Conservation (phyloP, 2,888 invertebrate species). For the Salpingus planirostris region DNA sequence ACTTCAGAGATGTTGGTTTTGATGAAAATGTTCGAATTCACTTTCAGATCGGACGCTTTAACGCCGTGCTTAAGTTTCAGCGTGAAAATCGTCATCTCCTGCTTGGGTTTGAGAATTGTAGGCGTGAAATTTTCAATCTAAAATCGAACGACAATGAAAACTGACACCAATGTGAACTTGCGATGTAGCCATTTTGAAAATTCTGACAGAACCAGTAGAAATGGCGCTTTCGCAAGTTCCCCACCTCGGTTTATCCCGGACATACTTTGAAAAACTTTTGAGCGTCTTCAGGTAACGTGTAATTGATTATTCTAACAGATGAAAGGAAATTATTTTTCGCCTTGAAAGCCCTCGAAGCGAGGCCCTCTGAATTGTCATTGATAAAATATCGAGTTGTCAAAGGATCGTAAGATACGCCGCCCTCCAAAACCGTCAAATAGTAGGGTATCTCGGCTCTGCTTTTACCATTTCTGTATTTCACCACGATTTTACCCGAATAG, state of each 20-base stretch:
- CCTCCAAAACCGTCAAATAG: conserved; percentile 50
- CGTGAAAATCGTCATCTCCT: conserved; percentile 49
- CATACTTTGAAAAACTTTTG: conserved; percentile 53
- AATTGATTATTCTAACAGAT: conserved; percentile 64
- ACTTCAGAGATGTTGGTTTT: conserved; percentile 68
- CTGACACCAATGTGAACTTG: no score
- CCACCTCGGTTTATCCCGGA: conserved; percentile 4
- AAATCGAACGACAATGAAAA: conserved; percentile 25
- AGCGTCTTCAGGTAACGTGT: conserved; percentile 54
- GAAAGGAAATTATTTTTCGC: conserved; percentile 66
- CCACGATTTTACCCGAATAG: conserved; percentile 48
- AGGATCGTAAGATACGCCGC: conserved; percentile 49
- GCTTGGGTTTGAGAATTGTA: conserved; percentile 49
- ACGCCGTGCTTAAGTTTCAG: conserved; percentile 47
- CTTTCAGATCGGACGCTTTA: conserved; percentile 45
- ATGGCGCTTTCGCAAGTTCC: no score
- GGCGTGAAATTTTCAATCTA: conserved; percentile 55
- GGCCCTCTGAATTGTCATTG: conserved; percentile 30
- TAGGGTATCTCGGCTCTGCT: conserved; percentile 54
- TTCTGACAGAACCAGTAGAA: neutral
- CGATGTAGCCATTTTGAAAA: neutral
- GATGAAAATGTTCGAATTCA: conserved; percentile 55
- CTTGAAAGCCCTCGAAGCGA: conserved; percentile 43
- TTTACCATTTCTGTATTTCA: conserved; percentile 45
- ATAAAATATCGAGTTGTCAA: conserved; percentile 46